Evolutionary conservation across 2,797 vertebrate genomes (phyloP), one percentile per base, ranked within the genome.

Genomic region (Hippopotamyrus pictus): DNA sequence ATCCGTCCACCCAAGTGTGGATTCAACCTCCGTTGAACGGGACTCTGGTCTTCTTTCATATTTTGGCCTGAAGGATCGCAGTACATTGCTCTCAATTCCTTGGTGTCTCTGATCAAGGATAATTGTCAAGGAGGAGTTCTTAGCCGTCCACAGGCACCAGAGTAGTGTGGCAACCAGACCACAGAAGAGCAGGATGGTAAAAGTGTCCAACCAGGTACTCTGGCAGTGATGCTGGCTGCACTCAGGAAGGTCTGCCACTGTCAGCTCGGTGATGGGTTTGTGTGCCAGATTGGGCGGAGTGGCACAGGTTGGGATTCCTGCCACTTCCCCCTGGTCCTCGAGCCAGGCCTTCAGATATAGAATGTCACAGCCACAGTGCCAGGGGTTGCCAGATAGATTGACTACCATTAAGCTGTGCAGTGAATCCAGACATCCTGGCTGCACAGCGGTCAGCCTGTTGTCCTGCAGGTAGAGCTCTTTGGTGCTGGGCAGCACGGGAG

Each of bases 301-400:
- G 90, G 92, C 90, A 76, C 97, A 97, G 17, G 51, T 91, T 0
- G 95, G 93, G 17, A 90, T 90, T 0, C 88, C 46, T 6, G 92
- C 88, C 2, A 90, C 11, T 0, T 29, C 93, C 76, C 19, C 89
- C 91, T 95, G 96, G 88, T 90, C 95, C 89, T 92, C 91, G 73
- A 97, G 89, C 97, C 97, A 97, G 91, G 91, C 92, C 89, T 94
- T 94, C 51, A 97, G 89, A 90, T 97, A 97, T 3, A 93, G 91
- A 88, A 97, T 96, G 25, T 90, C 83, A 89, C 97, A 97, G 92
- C 95, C 96, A 46, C 97, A 97, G 92, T 96, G 94, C 92, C 97
- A 96, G 0, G 94, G 95, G 90, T 97, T 97, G n/a, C 91, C 93
- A 0, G 94, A 93, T 3, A 97, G 92, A 0, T 94, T 94, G 41